Base-by-base conservation (phyloP, 1,140 invertebrate genomes). In the Drosophila azteca region DNA sequence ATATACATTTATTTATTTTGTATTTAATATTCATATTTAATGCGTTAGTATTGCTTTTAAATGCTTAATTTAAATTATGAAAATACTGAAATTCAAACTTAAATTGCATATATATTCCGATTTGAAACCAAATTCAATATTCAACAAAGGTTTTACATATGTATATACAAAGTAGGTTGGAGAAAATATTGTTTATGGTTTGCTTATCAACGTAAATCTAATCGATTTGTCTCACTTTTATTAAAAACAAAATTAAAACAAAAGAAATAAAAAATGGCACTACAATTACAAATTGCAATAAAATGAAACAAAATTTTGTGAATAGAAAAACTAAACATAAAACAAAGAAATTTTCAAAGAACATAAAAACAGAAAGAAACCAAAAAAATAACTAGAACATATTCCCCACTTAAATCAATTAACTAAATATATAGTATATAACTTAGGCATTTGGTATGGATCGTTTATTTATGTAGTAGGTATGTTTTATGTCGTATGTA, bases 361-460 rank as follows among this genome's bases (percentile, higher is more conserved):
- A 45, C 49, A 60, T 17, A 66, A 45, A 22, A 31, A 41, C 59
- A 45, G 9, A 43, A 29, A 8, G 17, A 20, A 57, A 58, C 11
- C 3, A 39, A 39, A 39, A 39, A 66, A 60, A 20, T n/a, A 20
- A 46, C 49, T 66, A 83, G 68, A 73, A 73, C 58, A 61, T 31
- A 39, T 49, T 69, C 46, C 35, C 35, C 11, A 48, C 70, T 82
- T 71, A 87, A 78, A 68, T 59, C 68, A 20, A 78, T 26, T 60
- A 73, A 63, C 55, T 76, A 80, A 58, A 54, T 57, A 74, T 57
- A 74, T 65, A 74, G 63, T 8, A 44, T 41, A 22, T 44, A 52
- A 68, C 63, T 57, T 72, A 89, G 53, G 71, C 79, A 79, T 87
- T 87, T 88, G 83, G 83, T 87, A 87, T 87, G 84, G 35, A 69